Evolutionary conservation across 2,888 invertebrate species (phyloP), one percentile per base, ranked within the genome.

Genomic region (Zygogramma bicolorata): DNA sequence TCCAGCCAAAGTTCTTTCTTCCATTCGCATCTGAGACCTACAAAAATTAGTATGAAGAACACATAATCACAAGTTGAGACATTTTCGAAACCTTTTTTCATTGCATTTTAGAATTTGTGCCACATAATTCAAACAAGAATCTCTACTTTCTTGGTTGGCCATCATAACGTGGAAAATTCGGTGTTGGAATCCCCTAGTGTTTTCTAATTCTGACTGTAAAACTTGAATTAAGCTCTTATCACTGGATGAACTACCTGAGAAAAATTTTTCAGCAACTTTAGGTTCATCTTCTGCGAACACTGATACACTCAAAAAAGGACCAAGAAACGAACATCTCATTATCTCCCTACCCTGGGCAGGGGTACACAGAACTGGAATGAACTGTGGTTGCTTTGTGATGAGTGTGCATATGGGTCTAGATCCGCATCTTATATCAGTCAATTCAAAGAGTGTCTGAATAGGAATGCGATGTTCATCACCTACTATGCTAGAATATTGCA

Each of bases 201-300:
- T 93, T 80, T 96, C 95, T 77, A 97, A 88, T 85, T 95, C 95
- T 82, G 93, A 90, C 80, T 95, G 95, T 42, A 96, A 84, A 0
- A 93, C 92, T 77, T 92, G 90, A 75, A 92, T 92, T 65, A 94
- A 88, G 73, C 91, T 90, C 75, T 92, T 91, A 83, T 93, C 93
- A 34, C 89, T 88, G 0, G 90, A 82, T 0, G 88, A 87, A 73
- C 90, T 91, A 1, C 90, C 90, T 38, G 89, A 88, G 87, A 88
- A 90, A 70, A 90, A 81, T 1, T 81, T 81, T 65, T 81, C 80
- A 13, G 80, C 81, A 38, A 77, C 74, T 77, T 94, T 92, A 0
- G 94, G 95, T 85, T 96, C 95, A 86, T 98, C 98, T 84, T 98
- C 98, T 40, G 95, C 96, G 86, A 98, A 97, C 1, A 97, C 91